Conservation (phyloP, 2,113 vertebrate species). For the Cyanoliseus patagonus region DNA sequence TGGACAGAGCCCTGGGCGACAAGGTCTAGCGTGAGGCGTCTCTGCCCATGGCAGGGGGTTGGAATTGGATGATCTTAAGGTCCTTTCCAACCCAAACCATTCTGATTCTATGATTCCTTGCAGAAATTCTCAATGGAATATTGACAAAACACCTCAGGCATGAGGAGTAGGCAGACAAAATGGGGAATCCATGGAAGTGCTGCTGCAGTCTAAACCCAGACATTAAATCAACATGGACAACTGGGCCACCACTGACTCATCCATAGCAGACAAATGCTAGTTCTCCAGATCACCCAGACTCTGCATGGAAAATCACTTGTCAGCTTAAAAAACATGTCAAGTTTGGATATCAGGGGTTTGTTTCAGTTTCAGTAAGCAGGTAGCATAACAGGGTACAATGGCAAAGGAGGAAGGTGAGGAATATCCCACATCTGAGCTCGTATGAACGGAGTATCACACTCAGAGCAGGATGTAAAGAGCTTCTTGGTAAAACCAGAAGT, state of each 20-base stretch:
- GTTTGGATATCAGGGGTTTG: neutral
- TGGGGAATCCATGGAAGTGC: neutral
- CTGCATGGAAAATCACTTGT: neutral
- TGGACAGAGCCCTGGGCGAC: too few species aligned
- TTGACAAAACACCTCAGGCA: neutral
- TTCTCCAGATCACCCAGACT: neutral
- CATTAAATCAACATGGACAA: neutral
- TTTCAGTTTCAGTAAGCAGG: neutral
- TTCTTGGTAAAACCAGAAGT: neutral
- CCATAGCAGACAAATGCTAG: neutral
- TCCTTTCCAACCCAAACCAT: neutral
- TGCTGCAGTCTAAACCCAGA: neutral
- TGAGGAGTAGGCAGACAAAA: neutral
- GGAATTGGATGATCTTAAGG: neutral
- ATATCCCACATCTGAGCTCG: neutral
- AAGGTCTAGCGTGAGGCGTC: neutral
- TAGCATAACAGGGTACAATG: neutral
- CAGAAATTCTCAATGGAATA: neutral
- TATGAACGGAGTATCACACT: neutral
- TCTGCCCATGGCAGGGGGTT: neutral
- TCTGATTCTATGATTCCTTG: neutral
- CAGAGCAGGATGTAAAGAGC: neutral
- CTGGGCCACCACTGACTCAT: neutral
- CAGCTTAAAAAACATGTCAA: neutral
- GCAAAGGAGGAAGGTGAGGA: neutral